These are phyloP conservation scores for Eleutherodactylus coqui DNA, from an alignment of 2,797 vertebrate species.

Conservation along the genomic window DNA sequence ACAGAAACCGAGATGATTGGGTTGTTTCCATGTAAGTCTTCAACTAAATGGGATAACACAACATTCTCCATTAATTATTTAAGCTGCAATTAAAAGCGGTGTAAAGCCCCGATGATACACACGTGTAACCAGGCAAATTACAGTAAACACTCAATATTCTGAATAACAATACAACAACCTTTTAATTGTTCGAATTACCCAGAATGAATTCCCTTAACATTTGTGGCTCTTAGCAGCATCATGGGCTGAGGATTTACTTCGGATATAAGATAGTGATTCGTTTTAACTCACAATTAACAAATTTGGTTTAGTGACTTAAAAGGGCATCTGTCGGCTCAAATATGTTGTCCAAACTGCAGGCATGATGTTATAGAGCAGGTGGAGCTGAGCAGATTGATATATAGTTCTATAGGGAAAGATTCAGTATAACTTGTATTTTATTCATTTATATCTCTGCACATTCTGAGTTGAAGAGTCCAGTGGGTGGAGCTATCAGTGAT, in stretches of 20 bases:
- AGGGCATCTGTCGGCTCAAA: too few relatives aligned
- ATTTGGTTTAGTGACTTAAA: slow-evolving; percentile 25
- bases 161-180: slow-evolving; percentile 58
- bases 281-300: slow-evolving; percentile 59
- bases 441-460: too few relatives aligned
- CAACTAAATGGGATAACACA: background rate
- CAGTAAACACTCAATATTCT: slow-evolving; percentile 49
- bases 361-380: too few relatives aligned
- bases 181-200: slow-evolving; percentile 64
- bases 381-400: too few relatives aligned
- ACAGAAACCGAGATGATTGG: background rate
- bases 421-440: too few relatives aligned
- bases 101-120: slow-evolving; percentile 46
- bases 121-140: slow-evolving; percentile 57
- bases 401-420: too few relatives aligned
- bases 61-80: background rate
- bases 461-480: too few relatives aligned
- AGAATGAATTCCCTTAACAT: slow-evolving; percentile 63
- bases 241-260: slow-evolving; percentile 48
- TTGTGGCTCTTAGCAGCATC: slow-evolving; percentile 62
- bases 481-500: too few relatives aligned
- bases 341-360: too few relatives aligned
- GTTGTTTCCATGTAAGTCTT: background rate
- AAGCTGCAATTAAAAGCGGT: background rate
- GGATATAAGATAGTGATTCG: slow-evolving; percentile 54